Evolutionary conservation across 2,888 invertebrate genomes (phyloP), one percentile per base, ranked within the genome.

Genomic region (Thymelicus sylvestris): DNA sequence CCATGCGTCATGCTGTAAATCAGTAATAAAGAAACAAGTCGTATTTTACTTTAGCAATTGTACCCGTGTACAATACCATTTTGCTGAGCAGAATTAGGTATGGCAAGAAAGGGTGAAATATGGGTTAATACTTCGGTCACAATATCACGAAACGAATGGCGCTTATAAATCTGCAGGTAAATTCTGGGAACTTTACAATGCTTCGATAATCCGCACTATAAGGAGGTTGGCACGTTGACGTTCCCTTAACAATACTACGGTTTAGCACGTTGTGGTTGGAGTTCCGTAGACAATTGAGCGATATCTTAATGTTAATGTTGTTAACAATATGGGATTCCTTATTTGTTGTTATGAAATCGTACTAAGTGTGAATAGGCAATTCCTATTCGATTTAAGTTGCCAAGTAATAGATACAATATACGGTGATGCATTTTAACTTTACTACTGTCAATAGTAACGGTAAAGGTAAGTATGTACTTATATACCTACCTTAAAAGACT

Each of bases 141-240:
- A 77, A 77, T 75, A 74, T 74, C 72, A 68, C 61, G 72, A 72
- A 75, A 77, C 75, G 74, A 76, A 75, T 76, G 73, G 74, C 67
- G 74, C 71, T 69, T 74, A 75, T 77, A 76, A 75, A 77, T 77
- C 74, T 74, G 74, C 76, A 76, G 76, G 76, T 75, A 77, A 66
- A 81, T 86, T 85, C 81, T 74, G 78, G 78, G 84, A 88, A 88
- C 81, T 80, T 79, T 77, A 91, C 89, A 91, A 89, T 89, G 83
- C 83, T 82, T 82, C 82, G 82, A 84, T 90, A 90, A 90, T 91
- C 90, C 86, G 78, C 77, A 81, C 81, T 83, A 81, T 75, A 78
- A 78, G 79, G 79, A 84, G 85, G 83, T 83, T 84, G 84, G 87
- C 89, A 89, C 90, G 87, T 85, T 81, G 80, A 81, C 79, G 78